Percentiles rank a stretch among this genome's conserved stretches.
These are phyloP conservation scores for Tenthredo livida DNA, from an alignment of 2,888 invertebrate genomes.

Conservation along the genomic window DNA sequence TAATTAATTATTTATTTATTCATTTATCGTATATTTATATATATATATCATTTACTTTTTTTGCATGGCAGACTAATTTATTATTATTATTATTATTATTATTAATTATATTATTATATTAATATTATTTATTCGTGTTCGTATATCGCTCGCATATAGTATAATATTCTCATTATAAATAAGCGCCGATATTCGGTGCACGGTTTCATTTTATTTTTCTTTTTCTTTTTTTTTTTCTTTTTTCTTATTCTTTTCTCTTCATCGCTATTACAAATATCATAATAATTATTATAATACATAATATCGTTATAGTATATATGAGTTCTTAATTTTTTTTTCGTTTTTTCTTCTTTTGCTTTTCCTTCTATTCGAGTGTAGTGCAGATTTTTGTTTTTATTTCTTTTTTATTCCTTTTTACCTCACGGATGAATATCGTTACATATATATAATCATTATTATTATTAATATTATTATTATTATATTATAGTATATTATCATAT, in stretches of 20 bases:
- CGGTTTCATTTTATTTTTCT: slow-evolving; percentile 2
- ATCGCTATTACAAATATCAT: slow-evolving; percentile 52
- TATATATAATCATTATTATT: background rate
- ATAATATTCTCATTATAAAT: background rate
- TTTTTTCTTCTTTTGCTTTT: slow-evolving; percentile 43
- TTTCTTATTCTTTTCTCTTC: background rate
- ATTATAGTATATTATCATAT: slow-evolving; percentile 20
- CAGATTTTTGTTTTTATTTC: slow-evolving; percentile 55
- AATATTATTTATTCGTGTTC: slow-evolving; percentile 25
- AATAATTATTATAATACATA: background rate
- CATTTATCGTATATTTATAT: slow-evolving; percentile 34
- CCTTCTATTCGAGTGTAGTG: slow-evolving; percentile 54
- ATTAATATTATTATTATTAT: no score
- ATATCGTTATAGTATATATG: slow-evolving; percentile 46
- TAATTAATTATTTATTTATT: slow-evolving; percentile 51
- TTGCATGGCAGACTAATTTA: slow-evolving; percentile 51
- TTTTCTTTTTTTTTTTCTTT: background rate
- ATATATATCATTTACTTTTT: slow-evolving; percentile 49
- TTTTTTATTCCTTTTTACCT: slow-evolving; percentile 57
- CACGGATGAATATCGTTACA: slow-evolving; percentile 56
- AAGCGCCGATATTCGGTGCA: background rate
- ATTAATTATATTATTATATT: background rate
- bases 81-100: slow-evolving; percentile 6
- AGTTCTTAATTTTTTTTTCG: slow-evolving; percentile 18
- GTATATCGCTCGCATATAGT: background rate